Conservation (phyloP, 2,113 vertebrate genomes). For the Garra rufa region DNA sequence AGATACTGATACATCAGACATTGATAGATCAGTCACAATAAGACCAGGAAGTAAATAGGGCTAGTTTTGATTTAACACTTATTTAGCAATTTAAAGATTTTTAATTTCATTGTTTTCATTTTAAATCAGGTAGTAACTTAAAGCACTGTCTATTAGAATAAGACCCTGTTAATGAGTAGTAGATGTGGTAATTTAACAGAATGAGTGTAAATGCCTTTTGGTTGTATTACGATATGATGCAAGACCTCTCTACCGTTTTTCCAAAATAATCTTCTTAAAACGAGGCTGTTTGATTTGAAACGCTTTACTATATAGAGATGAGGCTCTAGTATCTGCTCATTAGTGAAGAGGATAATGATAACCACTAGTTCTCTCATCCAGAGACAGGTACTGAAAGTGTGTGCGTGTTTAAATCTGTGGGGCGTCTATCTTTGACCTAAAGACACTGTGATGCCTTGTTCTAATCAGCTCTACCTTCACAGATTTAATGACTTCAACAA, state of each 20-base stretch:
- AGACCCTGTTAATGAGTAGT: background rate
- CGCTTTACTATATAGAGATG: conserved; percentile 32
- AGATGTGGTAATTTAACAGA: background rate
- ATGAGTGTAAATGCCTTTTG: conserved; percentile 42
- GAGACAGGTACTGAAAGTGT: conserved; percentile 8
- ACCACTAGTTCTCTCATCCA: conserved; percentile 32
- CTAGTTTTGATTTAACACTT: background rate
- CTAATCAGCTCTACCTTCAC: conserved; percentile 36
- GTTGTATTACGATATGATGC: background rate
- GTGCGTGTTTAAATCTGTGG: conserved; percentile 16
- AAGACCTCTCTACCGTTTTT: conserved; percentile 58
- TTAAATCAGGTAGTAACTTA: background rate
- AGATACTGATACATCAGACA: background rate
- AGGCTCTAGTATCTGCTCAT: conserved; percentile 35
- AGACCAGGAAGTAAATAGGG: background rate
- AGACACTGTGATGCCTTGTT: conserved; percentile 16
- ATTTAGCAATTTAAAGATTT: background rate
- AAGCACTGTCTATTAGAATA: background rate
- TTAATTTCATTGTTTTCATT: too few species aligned
- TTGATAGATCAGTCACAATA: background rate
- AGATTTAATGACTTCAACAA: conserved; percentile 8
- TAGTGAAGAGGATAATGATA: conserved; percentile 47
- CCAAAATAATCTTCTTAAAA: conserved; percentile 66
- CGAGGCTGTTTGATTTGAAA: conserved; percentile 49
- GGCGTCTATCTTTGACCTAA: background rate